A percentile compares a stretch with the other conserved stretches of the same genome.
These are phyloP conservation scores for Corythaixoides concolor DNA, from an alignment of 2,113 vertebrate genomes.

Conservation along the genomic window DNA sequence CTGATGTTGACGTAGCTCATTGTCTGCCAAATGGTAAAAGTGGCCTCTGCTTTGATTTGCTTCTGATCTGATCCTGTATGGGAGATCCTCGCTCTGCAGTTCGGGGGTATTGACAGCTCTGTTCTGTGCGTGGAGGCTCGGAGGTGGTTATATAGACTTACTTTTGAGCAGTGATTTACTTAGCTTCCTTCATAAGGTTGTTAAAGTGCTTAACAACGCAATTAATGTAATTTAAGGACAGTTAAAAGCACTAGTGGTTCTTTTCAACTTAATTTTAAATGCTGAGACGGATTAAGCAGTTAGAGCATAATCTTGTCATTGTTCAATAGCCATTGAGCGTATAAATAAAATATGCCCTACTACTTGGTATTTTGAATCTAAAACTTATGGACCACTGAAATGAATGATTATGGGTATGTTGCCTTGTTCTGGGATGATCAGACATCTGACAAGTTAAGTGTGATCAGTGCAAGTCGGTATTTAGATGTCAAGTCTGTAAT, in stretches of 20 bases:
- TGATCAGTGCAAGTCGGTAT: not conserved
- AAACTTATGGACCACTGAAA: not conserved
- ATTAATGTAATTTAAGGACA: constrained; percentile 62
- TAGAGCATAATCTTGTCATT: not conserved
- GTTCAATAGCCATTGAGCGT: not conserved
- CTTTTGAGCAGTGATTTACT: constrained; percentile 36
- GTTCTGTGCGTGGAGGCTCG: not conserved
- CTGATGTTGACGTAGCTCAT: not conserved
- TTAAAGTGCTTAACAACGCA: constrained; percentile 49
- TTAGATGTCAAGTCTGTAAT: not conserved
- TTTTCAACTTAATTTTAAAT: constrained; percentile 59
- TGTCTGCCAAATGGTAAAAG: not conserved
- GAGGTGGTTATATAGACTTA: not conserved
- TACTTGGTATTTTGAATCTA: not conserved
- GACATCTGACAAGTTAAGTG: not conserved
- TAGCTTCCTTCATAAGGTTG: constrained; percentile 27
- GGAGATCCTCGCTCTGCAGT: not conserved
- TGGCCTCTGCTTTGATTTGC: not conserved
- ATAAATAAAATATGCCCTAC: not conserved
- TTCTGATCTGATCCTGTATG: not conserved
- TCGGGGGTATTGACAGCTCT: not conserved
- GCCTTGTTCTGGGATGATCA: not conserved
- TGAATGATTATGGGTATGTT: not conserved
- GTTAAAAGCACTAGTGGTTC: constrained; percentile 56
- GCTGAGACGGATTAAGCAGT: constrained; percentile 38